These are phyloP conservation scores for Saccopteryx leptura DNA, from an alignment of 2,113 vertebrate species.

Conservation along the genomic window DNA sequence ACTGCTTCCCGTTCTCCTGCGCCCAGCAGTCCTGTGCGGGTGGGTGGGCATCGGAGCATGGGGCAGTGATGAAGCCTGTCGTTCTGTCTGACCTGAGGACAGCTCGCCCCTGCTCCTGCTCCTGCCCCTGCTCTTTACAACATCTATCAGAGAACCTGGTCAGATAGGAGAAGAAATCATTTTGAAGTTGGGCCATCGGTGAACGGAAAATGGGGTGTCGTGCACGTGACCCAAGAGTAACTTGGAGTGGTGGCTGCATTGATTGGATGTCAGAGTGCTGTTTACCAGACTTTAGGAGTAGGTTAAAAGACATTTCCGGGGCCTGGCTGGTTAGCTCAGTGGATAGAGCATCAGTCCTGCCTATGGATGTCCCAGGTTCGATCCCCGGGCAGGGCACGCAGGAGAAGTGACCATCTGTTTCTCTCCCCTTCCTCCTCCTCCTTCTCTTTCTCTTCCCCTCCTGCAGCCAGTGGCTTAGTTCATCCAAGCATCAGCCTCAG, in stretches of 20 bases:
- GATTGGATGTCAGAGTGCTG: background rate
- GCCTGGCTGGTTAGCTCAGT: no score
- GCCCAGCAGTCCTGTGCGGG: background rate
- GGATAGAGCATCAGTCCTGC: no score
- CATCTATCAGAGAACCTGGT: background rate
- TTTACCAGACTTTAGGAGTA: background rate
- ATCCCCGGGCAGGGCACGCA: no score
- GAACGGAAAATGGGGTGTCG: background rate
- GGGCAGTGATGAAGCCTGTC: background rate
- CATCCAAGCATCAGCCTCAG: no score
- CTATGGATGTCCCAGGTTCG: no score
- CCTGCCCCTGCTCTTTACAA: no score
- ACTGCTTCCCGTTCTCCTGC: background rate
- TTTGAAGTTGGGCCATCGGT: background rate
- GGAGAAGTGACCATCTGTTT: no score
- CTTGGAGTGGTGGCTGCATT: background rate
- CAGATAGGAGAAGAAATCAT: slow-evolving; percentile 12
- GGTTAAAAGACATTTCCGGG: background rate
- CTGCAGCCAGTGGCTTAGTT: no score
- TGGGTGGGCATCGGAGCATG: background rate
- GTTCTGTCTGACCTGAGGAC: slow-evolving; percentile 22
- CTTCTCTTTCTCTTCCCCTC: no score
- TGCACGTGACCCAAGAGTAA: background rate
- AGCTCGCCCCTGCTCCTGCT: background rate
- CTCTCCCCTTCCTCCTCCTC: no score